Base-by-base conservation (phyloP, 2,888 invertebrate genomes). In the Lypha dubia region DNA sequence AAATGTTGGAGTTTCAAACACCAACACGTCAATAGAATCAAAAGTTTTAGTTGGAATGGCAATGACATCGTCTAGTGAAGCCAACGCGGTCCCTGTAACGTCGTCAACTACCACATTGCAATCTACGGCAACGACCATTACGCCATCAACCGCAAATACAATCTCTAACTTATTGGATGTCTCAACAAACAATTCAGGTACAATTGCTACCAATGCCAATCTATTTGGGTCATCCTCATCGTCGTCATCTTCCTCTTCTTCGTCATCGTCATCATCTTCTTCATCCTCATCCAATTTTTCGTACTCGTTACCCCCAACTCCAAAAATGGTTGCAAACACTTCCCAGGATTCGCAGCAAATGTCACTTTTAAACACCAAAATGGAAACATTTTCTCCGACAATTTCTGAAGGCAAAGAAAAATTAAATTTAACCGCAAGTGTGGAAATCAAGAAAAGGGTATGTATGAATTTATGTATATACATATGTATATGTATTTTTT, bases 261-360 rank as follows among this genome's bases (percentile, higher is more conserved):
- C 84, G 8, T 86, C 86, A 3, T 79, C 86, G 5, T 85, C 87
- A 6, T 84, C 86, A 67, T 86, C 86, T 9, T 90, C 87, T 71
- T 91, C 90, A 62, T 90, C 90, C 6, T 90, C 90, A 41, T 91
- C 91, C 13, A 91, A 91, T 75, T 90, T 91, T 4, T 91, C 91
- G 24, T 90, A 91, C 77, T 91, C 91, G 8, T 67, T 91, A 84
- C 91, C 91, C 11, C 75, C 90, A 5, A 90, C 91, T 20, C 90
- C 90, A n/a, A 88, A 89, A 79, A 75, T 88, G 77, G 56, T 73
- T 53, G 53, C 41, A 20, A 65, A 58, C 35, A 70, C 67, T 32
- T 49, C 32, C 3, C 81, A 79, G 24, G 84, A 84, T n/a, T 24
- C 60, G 2, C 67, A 73, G 22, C 77, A 62, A 58, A 41, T 58